These are phyloP conservation scores for Hoplostethus mediterraneus DNA, from an alignment of 2,797 vertebrate species.

Conservation along the genomic window DNA sequence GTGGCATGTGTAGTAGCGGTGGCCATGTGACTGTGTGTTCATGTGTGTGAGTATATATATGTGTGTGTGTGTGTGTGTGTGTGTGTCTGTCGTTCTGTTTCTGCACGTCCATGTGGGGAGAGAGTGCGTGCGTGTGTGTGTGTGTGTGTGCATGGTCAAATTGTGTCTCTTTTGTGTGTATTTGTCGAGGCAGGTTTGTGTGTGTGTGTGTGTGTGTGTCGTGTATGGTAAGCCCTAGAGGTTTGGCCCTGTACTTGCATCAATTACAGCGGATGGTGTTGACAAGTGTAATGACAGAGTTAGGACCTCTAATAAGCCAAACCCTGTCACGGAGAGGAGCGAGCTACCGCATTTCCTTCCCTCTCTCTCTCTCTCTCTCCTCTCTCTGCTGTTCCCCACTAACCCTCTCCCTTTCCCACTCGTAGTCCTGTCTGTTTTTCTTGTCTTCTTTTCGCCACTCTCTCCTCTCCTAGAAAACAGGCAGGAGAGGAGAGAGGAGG, in stretches of 20 bases:
- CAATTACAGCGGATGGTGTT: constrained; percentile 88
- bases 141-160: constrained; percentile 5
- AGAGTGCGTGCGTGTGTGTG: constrained; percentile 37
- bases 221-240: constrained; percentile 73
- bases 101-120: constrained; percentile 11
- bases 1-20: no score
- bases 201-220: constrained; percentile 24
- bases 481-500: no score
- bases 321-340: constrained; percentile 82
- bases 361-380: constrained; percentile 23
- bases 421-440: constrained; percentile 10
- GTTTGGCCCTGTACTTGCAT: constrained; percentile 86
- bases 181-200: background rate
- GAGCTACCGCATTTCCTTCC: constrained; percentile 43
- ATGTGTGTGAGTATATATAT: constrained; percentile 65
- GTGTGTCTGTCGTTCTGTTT: constrained; percentile 40
- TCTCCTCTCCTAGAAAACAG: background rate
- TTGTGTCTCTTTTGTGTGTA: background rate
- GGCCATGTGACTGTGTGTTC: constrained; percentile 67
- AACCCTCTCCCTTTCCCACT: constrained; percentile 7
- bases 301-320: constrained; percentile 82
- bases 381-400: constrained; percentile 31
- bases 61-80: constrained; percentile 37
- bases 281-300: constrained; percentile 93
- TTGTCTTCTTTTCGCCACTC: constrained; percentile 27